A percentile compares a stretch with the other conserved stretches of the same genome.
Conservation (phyloP, 2,113 vertebrate species). For the Thamnophis sirtalis region DNA sequence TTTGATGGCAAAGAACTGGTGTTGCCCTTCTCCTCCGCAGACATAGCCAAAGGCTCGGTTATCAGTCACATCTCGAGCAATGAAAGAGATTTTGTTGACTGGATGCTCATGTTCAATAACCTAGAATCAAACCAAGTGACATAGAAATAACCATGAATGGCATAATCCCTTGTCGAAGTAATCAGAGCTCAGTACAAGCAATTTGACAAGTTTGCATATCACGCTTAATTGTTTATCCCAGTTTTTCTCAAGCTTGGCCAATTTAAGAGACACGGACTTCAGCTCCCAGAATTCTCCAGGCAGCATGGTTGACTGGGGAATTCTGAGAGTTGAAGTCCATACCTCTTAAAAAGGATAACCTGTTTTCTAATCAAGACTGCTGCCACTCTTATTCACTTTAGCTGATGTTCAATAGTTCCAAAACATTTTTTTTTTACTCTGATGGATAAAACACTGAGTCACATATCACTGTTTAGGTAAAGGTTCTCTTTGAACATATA, state of each 20-base stretch:
- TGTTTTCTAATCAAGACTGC: neutral
- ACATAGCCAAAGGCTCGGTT: constrained; percentile 94
- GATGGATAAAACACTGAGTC: neutral
- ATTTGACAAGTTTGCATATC: neutral
- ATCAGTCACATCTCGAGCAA: constrained; percentile 94
- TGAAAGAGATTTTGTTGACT: constrained; percentile 96
- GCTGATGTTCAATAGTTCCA: neutral
- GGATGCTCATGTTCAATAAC: constrained; percentile 95
- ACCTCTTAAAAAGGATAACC: neutral
- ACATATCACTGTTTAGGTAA: neutral
- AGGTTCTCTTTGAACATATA: too few species aligned
- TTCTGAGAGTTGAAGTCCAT: too few species aligned
- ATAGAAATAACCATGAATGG: neutral
- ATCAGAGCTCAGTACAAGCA: neutral
- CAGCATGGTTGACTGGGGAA: too few species aligned
- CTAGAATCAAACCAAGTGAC: constrained; percentile 58
- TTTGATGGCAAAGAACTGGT: constrained; percentile 97
- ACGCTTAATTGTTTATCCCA: neutral
- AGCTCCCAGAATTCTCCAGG: too few species aligned
- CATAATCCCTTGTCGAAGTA: neutral
- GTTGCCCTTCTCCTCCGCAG: constrained; percentile 92
- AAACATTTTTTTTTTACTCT: neutral
- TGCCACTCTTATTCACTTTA: neutral
- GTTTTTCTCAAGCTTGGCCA: too few species aligned
- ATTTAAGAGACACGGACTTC: too few species aligned